These are phyloP conservation scores for Cataglyphis cursor DNA, from an alignment of 2,888 invertebrate species.

Conservation along the genomic window DNA sequence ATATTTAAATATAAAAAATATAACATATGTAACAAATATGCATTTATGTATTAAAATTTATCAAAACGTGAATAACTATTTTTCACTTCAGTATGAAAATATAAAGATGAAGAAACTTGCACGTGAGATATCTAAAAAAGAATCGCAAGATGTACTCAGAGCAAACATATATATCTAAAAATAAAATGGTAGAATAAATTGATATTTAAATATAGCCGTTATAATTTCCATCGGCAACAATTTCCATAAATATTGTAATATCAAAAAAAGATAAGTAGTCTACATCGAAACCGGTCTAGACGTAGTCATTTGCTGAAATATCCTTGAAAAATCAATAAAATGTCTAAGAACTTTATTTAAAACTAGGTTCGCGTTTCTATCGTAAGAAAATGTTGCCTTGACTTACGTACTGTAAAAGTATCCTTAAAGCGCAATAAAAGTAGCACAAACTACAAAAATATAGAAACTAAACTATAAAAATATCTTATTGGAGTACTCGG, in stretches of 20 bases:
- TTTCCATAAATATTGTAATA: too few relatives aligned
- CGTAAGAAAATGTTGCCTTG: background rate
- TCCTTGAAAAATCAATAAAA: conserved; percentile 19
- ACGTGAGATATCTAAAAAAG: background rate
- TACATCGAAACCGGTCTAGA: conserved; percentile 2
- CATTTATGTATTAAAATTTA: background rate
- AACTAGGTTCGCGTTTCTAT: background rate
- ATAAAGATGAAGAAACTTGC: background rate
- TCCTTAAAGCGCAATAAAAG: conserved; percentile 18
- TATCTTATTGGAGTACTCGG: background rate
- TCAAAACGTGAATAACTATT: background rate
- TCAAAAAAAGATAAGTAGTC: background rate
- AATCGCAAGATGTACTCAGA: too few relatives aligned
- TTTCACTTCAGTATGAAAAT: too few relatives aligned
- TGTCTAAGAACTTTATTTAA: background rate
- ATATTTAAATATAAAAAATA: background rate
- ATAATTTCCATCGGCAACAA: background rate
- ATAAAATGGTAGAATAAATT: background rate
- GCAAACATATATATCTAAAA: background rate
- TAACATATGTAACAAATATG: background rate
- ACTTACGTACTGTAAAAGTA: background rate
- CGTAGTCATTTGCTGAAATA: background rate
- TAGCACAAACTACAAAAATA: background rate
- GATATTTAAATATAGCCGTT: background rate
- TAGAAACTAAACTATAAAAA: background rate